Percentiles rank a stretch among this genome's conserved stretches.
phyloP scores from a whole-genome alignment of 2,888 invertebrate genomes.

The Lycocerus yunnanus region DNA sequence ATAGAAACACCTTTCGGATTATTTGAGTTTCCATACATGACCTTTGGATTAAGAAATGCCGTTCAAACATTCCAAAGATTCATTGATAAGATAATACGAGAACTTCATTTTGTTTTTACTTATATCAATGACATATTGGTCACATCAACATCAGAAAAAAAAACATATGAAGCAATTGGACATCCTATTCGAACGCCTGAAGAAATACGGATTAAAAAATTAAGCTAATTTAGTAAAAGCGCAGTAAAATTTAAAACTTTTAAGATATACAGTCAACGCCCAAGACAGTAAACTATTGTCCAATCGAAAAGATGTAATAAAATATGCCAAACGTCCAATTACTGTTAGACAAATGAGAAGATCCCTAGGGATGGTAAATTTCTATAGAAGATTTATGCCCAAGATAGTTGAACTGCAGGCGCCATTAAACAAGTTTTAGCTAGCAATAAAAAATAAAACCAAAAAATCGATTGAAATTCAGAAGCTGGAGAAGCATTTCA shows the following conservation, averaged over 20 bases:
- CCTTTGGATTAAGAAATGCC: too few relatives aligned
- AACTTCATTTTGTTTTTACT: background rate
- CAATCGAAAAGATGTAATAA: background rate
- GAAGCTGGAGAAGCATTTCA: too few relatives aligned
- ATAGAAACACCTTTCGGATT: background rate
- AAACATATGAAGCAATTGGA: background rate
- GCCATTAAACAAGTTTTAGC: background rate
- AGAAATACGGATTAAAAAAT: background rate
- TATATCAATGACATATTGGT: background rate
- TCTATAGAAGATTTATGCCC: background rate
- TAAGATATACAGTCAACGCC: too few relatives aligned
- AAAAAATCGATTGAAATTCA: too few relatives aligned
- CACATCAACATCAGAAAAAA: background rate
- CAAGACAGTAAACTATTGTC: background rate
- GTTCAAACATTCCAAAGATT: background rate
- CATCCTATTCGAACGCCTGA: background rate
- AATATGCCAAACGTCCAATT: background rate
- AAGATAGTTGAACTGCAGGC: background rate
- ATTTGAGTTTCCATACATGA: background rate
- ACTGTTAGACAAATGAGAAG: background rate
- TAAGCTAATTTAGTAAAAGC: background rate
- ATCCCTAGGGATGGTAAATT: background rate
- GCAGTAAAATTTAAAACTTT: background rate
- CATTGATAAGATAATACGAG: background rate
- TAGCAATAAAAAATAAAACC: too few relatives aligned